Conservation (phyloP, 2,113 vertebrate species). For the Chlorodrepanis virens region DNA sequence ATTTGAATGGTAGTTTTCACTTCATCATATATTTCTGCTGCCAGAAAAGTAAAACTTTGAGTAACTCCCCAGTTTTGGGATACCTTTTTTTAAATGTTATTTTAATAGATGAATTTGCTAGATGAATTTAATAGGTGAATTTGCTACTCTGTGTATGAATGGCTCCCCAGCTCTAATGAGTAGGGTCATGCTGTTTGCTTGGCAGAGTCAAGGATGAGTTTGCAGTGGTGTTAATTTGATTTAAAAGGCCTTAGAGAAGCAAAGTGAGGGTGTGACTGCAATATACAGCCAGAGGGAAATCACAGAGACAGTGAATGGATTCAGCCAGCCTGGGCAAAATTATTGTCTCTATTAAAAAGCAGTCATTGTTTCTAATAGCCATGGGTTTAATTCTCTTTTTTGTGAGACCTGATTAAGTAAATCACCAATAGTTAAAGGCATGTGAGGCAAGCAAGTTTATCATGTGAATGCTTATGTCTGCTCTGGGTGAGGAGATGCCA, state of each 20-base stretch:
- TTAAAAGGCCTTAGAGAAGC: not conserved
- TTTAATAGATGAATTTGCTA: not conserved
- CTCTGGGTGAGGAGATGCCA: not conserved
- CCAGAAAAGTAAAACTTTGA: not conserved
- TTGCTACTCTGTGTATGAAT: not conserved
- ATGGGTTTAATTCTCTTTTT: not conserved
- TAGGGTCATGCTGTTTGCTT: not conserved
- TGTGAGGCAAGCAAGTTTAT: not conserved
- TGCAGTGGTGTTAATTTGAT: not conserved
- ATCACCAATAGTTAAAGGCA: not conserved
- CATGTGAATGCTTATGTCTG: not conserved
- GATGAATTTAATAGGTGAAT: not conserved
- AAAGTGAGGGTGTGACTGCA: not conserved
- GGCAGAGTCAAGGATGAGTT: not conserved
- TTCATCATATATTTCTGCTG: not conserved
- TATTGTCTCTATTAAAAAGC: not conserved
- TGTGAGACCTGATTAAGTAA: not conserved
- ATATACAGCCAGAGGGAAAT: not conserved
- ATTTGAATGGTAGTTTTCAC: not conserved
- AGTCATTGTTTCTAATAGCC: conserved; percentile 8
- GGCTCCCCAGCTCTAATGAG: not conserved
- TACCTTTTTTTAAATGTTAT: not conserved
- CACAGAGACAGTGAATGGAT: not conserved
- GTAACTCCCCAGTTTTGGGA: not conserved
- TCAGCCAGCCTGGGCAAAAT: not conserved